Conservation (phyloP, 2,113 vertebrate species). For the Gobio gobio region DNA sequence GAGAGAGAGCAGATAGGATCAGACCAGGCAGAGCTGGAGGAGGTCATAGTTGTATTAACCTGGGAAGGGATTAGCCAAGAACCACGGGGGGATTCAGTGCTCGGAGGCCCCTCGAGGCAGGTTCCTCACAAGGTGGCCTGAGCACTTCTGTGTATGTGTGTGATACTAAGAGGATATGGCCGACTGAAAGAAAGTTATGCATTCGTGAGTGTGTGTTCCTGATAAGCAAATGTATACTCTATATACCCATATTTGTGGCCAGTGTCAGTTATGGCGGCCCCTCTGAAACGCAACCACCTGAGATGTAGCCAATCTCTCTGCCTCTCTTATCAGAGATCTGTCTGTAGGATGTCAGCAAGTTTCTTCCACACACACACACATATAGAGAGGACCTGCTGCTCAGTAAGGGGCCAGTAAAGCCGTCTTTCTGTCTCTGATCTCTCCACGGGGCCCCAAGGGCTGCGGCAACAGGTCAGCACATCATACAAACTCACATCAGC, state of each 20-base stretch:
- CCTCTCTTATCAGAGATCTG: slow-evolving; percentile 74
- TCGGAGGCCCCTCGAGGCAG: slow-evolving; percentile 52
- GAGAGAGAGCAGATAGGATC: slow-evolving; percentile 73
- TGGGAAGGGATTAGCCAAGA: slow-evolving; percentile 76
- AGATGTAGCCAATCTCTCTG: slow-evolving; percentile 63
- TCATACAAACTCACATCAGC: slow-evolving; percentile 46
- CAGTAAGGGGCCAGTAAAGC: slow-evolving; percentile 27
- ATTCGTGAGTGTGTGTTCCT: slow-evolving; percentile 20
- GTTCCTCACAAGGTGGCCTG: slow-evolving; percentile 55
- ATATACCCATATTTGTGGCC: slow-evolving; percentile 55
- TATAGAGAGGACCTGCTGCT: slow-evolving; percentile 61
- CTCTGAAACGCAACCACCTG: slow-evolving; percentile 45
- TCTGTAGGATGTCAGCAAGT: slow-evolving; percentile 72
- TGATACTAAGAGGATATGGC: slow-evolving; percentile 47
- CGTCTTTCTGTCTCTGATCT: slow-evolving; percentile 73
- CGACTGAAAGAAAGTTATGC: slow-evolving; percentile 35
- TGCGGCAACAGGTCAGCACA: slow-evolving; percentile 74
- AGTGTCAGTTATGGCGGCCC: slow-evolving; percentile 38
- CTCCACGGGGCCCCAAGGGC: slow-evolving; percentile 70
- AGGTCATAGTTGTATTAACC: slow-evolving; percentile 82
- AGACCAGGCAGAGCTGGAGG: slow-evolving; percentile 71
- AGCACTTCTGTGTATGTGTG: slow-evolving; percentile 1
- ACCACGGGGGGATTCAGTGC: slow-evolving; percentile 66
- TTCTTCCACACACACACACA: slow-evolving; percentile 50
- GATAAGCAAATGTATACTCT: slow-evolving; percentile 37